Base-by-base conservation (phyloP, 2,113 vertebrate species). In the Barbus barbus region DNA sequence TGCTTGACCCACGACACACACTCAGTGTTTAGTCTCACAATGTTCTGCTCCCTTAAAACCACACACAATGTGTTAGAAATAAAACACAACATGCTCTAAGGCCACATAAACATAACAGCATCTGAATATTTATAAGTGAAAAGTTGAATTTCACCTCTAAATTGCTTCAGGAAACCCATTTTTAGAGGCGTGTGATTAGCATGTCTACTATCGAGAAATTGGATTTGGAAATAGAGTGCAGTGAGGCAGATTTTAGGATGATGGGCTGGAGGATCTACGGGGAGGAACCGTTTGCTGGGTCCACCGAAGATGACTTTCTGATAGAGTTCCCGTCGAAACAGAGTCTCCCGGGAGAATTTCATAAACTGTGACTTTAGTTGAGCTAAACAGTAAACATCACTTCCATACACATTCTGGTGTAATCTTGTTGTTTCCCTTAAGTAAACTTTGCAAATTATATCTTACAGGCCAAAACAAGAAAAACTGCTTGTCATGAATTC, bases 141-240 rank as follows among this genome's bases (percentile, higher is more conserved):
- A 81, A 51, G 73, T 63, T 67, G 51, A 83, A 81, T 83, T 84
- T 79, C 72, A 75, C 51, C 76, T 48, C 28, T 78, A 65, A 76
- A 81, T 31, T 75, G 71, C 56, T 76, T 56, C 46, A 75, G 80
- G 58, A 86, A 85, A 78, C 24, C 22, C 46, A 74, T 88, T 86
- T n/a, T 80, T 41, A 60, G 44, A 69, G 76, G 61, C 65, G 65
- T 78, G 78, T 82, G 83, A 89, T 89, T 89, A 83, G 85, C 87
- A 83, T 80, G 75, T 73, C 73, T 72, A 75, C 78, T 36, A 36
- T 87, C 74, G 38, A 79, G 74, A 82, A 84, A 87, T 82, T 84
- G 83, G 61, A 71, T 83, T 84, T 71, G 75, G 58, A 84, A 86
- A 83, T 83, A 63, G 77, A 80, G 77, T 65, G 78, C 78, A 79